Conservation (phyloP, 2,113 vertebrate species). For the Xenotilapia caudafasciata region DNA sequence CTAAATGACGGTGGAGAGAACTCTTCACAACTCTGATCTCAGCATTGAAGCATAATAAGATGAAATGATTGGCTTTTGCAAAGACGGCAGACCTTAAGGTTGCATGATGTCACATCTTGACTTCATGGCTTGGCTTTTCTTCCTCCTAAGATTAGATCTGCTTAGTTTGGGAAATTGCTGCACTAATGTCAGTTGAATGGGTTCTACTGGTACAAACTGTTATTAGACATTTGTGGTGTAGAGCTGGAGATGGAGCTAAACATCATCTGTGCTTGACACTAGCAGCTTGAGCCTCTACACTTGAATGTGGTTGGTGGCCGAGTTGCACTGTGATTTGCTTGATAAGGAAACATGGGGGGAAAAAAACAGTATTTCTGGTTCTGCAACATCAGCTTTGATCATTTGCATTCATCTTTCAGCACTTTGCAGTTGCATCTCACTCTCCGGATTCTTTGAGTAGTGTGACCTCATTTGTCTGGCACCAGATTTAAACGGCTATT, state of each 20-base stretch:
- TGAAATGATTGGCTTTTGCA: neutral
- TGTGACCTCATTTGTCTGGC: neutral
- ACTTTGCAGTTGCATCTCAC: neutral
- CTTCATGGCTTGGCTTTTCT: neutral
- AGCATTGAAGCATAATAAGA: neutral
- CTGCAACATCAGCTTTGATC: neutral
- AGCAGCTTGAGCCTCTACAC: neutral
- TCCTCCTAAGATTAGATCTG: neutral
- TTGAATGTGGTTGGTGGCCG: neutral
- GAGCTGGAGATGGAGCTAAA: neutral
- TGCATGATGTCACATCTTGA: neutral
- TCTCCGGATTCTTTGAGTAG: neutral
- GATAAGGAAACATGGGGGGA: neutral
- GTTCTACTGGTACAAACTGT: neutral
- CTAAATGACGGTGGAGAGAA: conserved; percentile 17
- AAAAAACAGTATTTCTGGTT: neutral
- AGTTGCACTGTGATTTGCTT: neutral
- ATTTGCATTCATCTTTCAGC: neutral
- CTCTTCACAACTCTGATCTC: conserved; percentile 47
- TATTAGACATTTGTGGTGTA: neutral
- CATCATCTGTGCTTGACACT: neutral
- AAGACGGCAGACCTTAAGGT: neutral
- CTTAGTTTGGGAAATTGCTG: rapidly evolving
- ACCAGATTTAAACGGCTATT: neutral
- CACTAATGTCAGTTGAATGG: neutral